Evolutionary conservation across 2,113 vertebrate species (phyloP), one percentile per base, ranked within the genome.

Genomic region (Crotophaga sulcirostris): DNA sequence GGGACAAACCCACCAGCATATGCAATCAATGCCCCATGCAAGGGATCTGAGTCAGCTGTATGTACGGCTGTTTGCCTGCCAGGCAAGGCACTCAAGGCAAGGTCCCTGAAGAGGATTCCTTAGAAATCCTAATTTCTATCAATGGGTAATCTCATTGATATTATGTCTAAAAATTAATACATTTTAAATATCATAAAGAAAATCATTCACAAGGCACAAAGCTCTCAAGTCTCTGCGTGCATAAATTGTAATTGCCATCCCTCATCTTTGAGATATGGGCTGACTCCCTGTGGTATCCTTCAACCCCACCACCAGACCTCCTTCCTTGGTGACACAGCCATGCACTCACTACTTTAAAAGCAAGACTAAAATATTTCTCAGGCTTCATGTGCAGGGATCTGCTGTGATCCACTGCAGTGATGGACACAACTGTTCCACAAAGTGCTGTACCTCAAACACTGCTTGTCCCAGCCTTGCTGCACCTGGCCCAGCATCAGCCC

Each of bases 371-470:
- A 44, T 24, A 20, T 18, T 62, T 36, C 1, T 33, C 3, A 1
- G 33, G 42, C 21, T 63, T 38, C 0, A 0, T 3, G 26, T 51
- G 72, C 33, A 26, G 62, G 58, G 28, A 55, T 47, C 75, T 0
- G 1, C 40, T 7, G 24, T 12, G 21, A 55, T 28, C 0, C 0
- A 33, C 62, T 54, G 7, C 66, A 75, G 44, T 0, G 0, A 62
- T 31, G 34, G 33, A 7, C 52, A 36, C 36, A 40, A n/a, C 73
- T 1, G 0, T 18, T 3, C 13, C 56, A 42, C 9, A 3, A 36
- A 38, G 44, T 17, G 13, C 58, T 29, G 36, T n/a, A 8, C 38
- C 45, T 34, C 60, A 21, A 36, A 80, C 33, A 5, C 58, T 19
- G 25, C 33, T 63, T 55, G 8, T 51, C 51, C 59, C 45, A n/a